Evolutionary conservation across 1,140 invertebrate species (phyloP).

Genomic region (Holotrichia oblita): DNA sequence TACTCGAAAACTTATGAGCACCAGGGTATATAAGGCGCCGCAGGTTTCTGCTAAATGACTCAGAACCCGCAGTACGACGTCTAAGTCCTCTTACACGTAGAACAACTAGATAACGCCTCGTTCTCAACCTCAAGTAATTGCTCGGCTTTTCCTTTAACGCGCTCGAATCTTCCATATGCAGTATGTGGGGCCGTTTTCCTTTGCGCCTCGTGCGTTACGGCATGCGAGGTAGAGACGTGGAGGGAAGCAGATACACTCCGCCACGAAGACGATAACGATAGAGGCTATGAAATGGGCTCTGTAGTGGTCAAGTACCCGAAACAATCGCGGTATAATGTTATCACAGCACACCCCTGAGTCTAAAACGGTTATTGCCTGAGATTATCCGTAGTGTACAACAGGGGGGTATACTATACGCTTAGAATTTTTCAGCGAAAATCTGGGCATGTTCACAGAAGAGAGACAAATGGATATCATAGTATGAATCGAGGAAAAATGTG

Average conservation of each 20-base stretch:
- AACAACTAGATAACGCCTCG: constrained; percentile 31
- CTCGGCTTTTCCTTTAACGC: constrained; percentile 19
- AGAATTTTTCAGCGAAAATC: not conserved
- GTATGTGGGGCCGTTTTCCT: not conserved
- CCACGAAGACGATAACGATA: constrained; percentile 32
- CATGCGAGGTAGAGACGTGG: not conserved
- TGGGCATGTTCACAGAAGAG: no score
- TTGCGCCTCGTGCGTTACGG: not conserved
- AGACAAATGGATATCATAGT: no score
- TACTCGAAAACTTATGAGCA: no score
- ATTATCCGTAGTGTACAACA: constrained; percentile 11
- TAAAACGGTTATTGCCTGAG: constrained; percentile 32
- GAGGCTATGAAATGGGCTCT: constrained; percentile 6
- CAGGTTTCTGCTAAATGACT: not conserved
- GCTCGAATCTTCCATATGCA: not conserved
- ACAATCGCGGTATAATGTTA: constrained; percentile 40
- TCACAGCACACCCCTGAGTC: not conserved
- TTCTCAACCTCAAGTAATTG: constrained; percentile 30
- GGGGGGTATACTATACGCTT: not conserved
- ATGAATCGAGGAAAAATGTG: no score
- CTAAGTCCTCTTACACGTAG: constrained; percentile 14
- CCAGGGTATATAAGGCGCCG: not conserved
- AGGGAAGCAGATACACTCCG: not conserved
- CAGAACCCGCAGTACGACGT: constrained; percentile 4
- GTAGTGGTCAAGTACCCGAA: constrained; percentile 39